These are phyloP conservation scores for Motacilla tschutschensis DNA, from an alignment of 2,113 vertebrate genomes.

Conservation along the genomic window DNA sequence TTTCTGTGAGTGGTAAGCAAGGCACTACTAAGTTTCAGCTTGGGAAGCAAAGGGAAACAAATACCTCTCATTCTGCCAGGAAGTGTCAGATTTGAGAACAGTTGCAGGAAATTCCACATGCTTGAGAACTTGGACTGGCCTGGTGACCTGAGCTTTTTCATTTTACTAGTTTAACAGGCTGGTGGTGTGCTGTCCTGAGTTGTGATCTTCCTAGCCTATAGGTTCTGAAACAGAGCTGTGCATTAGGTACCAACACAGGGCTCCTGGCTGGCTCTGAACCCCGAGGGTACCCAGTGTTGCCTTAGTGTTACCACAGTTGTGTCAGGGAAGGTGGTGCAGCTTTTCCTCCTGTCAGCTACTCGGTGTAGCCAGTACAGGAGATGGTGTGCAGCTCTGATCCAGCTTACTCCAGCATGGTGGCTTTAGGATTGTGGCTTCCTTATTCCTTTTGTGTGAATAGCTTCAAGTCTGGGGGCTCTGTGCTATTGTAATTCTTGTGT, in stretches of 20 bases:
- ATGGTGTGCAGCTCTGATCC: background rate
- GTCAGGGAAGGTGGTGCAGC: background rate
- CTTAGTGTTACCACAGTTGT: background rate
- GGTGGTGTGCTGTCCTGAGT: background rate
- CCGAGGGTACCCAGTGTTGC: background rate
- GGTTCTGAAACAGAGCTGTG: background rate
- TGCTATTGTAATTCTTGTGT: background rate
- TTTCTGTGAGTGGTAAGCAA: background rate
- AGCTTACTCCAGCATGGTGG: background rate
- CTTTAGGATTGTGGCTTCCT: background rate
- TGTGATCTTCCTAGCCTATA: background rate
- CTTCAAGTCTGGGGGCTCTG: background rate
- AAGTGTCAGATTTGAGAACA: background rate
- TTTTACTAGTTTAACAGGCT: background rate
- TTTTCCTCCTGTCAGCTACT: background rate
- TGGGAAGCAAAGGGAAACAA: background rate
- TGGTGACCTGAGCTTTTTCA: background rate
- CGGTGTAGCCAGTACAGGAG: accelerated
- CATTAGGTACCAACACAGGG: background rate
- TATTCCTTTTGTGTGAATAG: background rate
- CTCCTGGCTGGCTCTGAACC: background rate
- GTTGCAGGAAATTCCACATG: background rate
- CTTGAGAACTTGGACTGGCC: background rate
- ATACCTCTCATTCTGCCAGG: background rate
- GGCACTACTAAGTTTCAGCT: background rate